These are phyloP conservation scores for Stenodema calcarata DNA, from an alignment of 2,888 invertebrate species.

Conservation along the genomic window DNA sequence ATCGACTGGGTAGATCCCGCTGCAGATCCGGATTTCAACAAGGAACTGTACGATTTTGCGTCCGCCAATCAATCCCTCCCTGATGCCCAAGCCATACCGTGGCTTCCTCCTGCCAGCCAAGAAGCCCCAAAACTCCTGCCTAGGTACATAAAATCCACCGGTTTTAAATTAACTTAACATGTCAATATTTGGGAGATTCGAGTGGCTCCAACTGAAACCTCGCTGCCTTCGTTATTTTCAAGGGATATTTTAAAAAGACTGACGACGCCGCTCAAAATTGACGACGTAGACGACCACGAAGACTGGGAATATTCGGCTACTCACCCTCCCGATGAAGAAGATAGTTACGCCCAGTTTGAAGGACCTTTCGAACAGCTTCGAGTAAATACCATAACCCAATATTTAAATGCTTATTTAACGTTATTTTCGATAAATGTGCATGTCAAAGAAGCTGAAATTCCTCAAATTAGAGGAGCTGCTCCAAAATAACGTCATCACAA, in stretches of 20 bases:
- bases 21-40: slow-evolving; percentile 29
- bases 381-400: neutral
- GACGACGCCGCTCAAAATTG: neutral
- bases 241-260: slow-evolving; percentile 29
- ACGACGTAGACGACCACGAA: slow-evolving; percentile 14
- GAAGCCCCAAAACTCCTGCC: neutral
- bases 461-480: too few species aligned
- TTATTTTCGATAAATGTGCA: too few species aligned
- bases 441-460: too few species aligned
- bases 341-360: neutral
- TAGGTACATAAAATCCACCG: too few species aligned
- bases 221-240: neutral
- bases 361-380: neutral
- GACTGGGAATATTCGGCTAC: slow-evolving; percentile 32
- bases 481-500: too few species aligned
- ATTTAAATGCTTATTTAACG: neutral
- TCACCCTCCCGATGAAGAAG: neutral
- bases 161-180: too few species aligned
- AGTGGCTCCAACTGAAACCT: too few species aligned
- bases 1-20: slow-evolving; percentile 38
- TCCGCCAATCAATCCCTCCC: neutral
- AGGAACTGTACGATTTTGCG: slow-evolving; percentile 37
- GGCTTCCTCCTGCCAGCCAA: neutral
- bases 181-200: too few species aligned
- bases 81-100: slow-evolving; percentile 15